phyloP scores from a whole-genome alignment of 2,797 vertebrate species.

The Chaetodon trifasciatus region DNA sequence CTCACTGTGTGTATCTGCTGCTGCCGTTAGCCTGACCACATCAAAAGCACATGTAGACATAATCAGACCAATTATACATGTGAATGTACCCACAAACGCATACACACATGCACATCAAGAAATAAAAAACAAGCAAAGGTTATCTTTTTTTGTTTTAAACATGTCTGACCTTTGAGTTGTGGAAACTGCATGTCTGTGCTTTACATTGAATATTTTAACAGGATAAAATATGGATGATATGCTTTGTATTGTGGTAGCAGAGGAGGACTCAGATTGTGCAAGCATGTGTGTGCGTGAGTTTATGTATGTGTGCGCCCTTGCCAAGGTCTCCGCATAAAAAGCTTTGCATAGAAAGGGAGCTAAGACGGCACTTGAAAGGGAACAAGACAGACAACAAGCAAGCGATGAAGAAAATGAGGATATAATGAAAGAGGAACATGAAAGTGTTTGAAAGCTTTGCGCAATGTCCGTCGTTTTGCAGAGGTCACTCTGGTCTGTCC shows the following conservation, averaged over 20 bases:
- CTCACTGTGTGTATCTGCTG: background rate
- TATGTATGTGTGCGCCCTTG: slow-evolving; percentile 2
- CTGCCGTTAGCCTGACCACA: background rate
- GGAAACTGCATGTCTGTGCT: slow-evolving; percentile 6
- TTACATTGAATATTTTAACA: slow-evolving; percentile 51
- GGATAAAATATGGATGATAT: slow-evolving; percentile 57
- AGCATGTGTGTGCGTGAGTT: background rate
- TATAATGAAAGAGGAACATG: slow-evolving; percentile 16
- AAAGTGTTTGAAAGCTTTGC: slow-evolving; percentile 41
- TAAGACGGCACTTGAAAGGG: slow-evolving; percentile 40
- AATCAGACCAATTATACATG: background rate
- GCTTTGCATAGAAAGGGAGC: slow-evolving; percentile 43
- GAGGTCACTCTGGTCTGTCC: slow-evolving; percentile 17
- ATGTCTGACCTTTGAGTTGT: slow-evolving; percentile 55
- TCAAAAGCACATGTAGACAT: background rate
- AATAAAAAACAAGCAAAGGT: slow-evolving; percentile 44
- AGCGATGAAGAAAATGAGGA: slow-evolving; percentile 8
- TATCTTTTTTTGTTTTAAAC: slow-evolving; percentile 43
- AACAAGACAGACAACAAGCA: slow-evolving; percentile 34
- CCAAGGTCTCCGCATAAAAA: slow-evolving; percentile 36
- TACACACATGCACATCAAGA: background rate
- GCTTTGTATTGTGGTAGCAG: slow-evolving; percentile 31
- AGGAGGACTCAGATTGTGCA: slow-evolving; percentile 32
- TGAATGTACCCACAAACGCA: background rate
- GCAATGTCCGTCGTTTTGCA: slow-evolving; percentile 3